Percentiles rank a stretch among this genome's conserved stretches.
Evolutionary conservation across 1,140 invertebrate species (phyloP).

Genomic region (Ips typographus): DNA sequence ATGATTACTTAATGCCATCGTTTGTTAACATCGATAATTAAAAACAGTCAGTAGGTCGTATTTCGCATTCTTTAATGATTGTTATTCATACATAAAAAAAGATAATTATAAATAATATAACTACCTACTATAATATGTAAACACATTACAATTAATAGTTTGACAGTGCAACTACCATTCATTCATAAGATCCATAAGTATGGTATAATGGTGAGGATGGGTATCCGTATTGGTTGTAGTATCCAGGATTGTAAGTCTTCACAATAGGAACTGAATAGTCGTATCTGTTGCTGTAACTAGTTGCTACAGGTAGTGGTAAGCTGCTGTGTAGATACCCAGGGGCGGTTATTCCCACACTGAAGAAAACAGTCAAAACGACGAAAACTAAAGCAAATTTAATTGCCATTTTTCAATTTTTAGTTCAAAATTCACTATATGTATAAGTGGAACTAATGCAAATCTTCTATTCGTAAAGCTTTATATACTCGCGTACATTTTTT

Average conservation of each 20-base stretch:
- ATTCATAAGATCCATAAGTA: no score
- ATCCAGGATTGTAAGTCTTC: constrained; percentile 8
- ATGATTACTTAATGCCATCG: no score
- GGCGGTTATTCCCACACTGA: not conserved
- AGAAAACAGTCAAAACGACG: not conserved
- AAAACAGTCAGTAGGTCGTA: no score
- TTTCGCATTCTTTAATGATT: no score
- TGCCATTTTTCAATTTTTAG: not conserved
- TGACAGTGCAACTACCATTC: no score
- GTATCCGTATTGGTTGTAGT: constrained; percentile 22
- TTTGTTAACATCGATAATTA: no score
- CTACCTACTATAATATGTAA: no score
- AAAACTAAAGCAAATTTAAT: not conserved
- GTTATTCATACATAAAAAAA: no score
- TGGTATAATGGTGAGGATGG: not conserved
- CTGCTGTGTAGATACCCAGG: constrained; percentile 4
- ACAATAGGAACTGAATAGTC: constrained; percentile 26
- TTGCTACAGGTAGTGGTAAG: constrained; percentile 13
- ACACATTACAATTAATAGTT: no score
- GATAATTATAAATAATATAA: no score
- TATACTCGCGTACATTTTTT: not conserved
- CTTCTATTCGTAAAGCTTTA: not conserved
- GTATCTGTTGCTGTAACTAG: constrained; percentile 27
- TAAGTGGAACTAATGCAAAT: not conserved
- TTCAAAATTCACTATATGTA: constrained; percentile 9